Base-by-base conservation (phyloP, 2,888 invertebrate species). In the Synergus itoensis region DNA sequence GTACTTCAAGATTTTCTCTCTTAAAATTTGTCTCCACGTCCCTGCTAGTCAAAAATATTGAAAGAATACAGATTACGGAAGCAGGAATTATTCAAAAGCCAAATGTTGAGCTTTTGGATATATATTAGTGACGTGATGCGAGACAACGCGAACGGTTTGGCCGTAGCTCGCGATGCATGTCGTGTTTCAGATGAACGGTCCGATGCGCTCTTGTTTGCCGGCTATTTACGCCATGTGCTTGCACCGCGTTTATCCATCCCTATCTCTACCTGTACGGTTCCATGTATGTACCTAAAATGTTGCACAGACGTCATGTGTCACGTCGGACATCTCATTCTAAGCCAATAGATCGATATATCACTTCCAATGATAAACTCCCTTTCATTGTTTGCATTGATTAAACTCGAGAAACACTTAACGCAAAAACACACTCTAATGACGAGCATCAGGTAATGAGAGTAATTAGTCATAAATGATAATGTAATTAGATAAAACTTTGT, bases 151-250 rank as follows among this genome's bases (percentile, higher is more conserved):
- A 65, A 63, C 62, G 57, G 79, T 62, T 80, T 76, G 79, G 77
- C 82, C 83, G 83, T 81, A 79, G 79, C 82, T 83, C 84, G 85
- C 82, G 87, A 86, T 88, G 85, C 87, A 82, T 86, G 87, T 87
- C 86, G 86, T 82, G 84, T 87, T 88, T 88, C 87, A 86, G 84
- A 78, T 87, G 88, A 89, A 88, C 87, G 87, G 86, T 87, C 82
- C 84, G 83, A 73, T 86, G 87, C 84, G 69, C 82, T 83, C 84
- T 82, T 87, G 87, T 87, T 87, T 87, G 87, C 84, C 87, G 84
- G 86, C 87, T 86, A 88, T 88, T 87, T 87, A 87, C 84, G 84
- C 81, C 80, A 81, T 79, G 82, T 79, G 81, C 80, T 80, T 64
- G 81, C 80, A 64, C 43, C 81, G 81, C 81, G 80, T 82, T 83